These are phyloP conservation scores for Microcebus murinus DNA, from an alignment of 2,113 vertebrate species.

Conservation along the genomic window DNA sequence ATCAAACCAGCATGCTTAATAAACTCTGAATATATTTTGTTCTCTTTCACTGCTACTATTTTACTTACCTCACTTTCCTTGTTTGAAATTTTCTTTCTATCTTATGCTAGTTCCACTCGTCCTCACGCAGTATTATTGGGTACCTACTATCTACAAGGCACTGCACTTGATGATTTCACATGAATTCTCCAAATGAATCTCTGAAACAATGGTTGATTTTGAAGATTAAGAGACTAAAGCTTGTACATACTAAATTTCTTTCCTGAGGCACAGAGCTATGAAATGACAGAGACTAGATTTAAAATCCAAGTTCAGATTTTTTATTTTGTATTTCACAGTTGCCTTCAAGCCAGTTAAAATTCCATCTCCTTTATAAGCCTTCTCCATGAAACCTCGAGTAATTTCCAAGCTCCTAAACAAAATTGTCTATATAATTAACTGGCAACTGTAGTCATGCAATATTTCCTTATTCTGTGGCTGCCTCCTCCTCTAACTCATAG, in stretches of 20 bases:
- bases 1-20: background rate
- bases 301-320: constrained; percentile 6
- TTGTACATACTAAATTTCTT: background rate
- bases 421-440: constrained; percentile 21
- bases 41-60: background rate
- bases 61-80: background rate
- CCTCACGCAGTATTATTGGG: background rate
- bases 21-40: background rate
- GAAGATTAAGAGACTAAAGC: constrained; percentile 16
- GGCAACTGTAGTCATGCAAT: background rate
- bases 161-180: background rate
- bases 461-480: background rate
- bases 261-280: background rate
- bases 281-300: constrained; percentile 10
- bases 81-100: background rate
- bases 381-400: background rate
- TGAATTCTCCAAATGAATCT: background rate
- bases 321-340: constrained; percentile 12
- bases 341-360: constrained; percentile 41
- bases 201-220: background rate
- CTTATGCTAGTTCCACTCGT: background rate
- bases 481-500: background rate
- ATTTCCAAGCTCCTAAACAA: constrained; percentile 47
- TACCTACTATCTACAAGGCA: background rate
- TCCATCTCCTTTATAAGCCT: background rate